Base-by-base conservation (phyloP, 2,113 vertebrate species). In the Irena cyanogastra region DNA sequence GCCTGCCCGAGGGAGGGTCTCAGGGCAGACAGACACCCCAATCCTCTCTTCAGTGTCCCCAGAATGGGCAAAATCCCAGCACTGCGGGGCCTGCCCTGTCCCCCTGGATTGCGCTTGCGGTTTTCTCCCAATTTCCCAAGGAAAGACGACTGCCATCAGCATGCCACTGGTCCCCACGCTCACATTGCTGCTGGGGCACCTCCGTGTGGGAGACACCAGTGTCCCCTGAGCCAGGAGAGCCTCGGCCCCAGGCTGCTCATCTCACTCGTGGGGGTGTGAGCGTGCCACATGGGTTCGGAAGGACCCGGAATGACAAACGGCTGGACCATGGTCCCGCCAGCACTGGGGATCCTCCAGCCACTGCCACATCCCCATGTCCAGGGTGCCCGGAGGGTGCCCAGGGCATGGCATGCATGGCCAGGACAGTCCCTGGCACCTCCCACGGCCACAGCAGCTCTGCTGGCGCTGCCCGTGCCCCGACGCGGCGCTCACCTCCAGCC, bases 261-360 rank as follows among this genome's bases (percentile, higher is more conserved):
- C 23, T 22, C 2, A 0, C n/a, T n/a, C 0, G 0, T 0, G 0
- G 9, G 11, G 6, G 7, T 7, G 16, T 0, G 0, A 78, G 61
- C 1, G 9, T 0, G 0, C 57, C 59, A 3, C 8, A 0, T 2
- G 30, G 52, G 7, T 42, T 33, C 9, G 16, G 57, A 49, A 79
- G 7, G 57, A 28, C 27, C 20, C 18, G 9, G 44, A 70, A 24
- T 10, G 65, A 42, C 12, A 6, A 35, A 69, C 0, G 47, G 35
- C 76, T 17, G 71, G 41, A 31, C n/a, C 7, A 0, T 0, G 8
- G 50, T n/a, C 20, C 72, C 39, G 42, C 57, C 7, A 1, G 2
- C 4, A 2, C 56, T 1, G 4, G 15, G 42, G 4, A 11, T 2
- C 69, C 74, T 22, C 39, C 84, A 26, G 12, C 44, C 13, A 1